Percentiles rank a stretch among this genome's conserved stretches.
Conservation (phyloP, 2,113 vertebrate species). For the Drymodes brunneopygia region DNA sequence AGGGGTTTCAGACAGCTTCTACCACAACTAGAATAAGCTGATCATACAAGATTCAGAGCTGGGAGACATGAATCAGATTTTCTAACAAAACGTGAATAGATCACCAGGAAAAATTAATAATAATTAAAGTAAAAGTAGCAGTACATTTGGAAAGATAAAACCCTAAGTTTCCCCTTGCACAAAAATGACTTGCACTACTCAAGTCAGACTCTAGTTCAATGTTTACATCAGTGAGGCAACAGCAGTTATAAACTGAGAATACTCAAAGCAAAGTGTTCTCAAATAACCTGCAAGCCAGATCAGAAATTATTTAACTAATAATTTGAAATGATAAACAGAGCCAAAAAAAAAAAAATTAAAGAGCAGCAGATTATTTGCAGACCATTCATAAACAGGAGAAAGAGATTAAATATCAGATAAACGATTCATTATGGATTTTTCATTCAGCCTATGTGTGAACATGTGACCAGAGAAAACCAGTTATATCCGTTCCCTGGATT, state of each 20-base stretch:
- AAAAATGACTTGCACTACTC: neutral
- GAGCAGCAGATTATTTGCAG: neutral
- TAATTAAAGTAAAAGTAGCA: neutral
- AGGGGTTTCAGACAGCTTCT: neutral
- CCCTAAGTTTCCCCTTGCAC: neutral
- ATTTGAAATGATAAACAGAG: neutral
- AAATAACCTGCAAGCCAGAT: neutral
- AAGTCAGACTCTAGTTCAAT: neutral
- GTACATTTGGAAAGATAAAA: neutral
- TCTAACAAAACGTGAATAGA: neutral
- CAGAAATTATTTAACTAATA: conserved; percentile 18
- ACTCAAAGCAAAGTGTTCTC: neutral
- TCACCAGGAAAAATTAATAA: neutral
- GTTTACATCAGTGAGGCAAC: neutral
- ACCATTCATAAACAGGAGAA: conserved; percentile 28
- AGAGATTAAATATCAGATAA: conserved; percentile 27
- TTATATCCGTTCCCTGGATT: neutral
- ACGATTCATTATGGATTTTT: conserved; percentile 27
- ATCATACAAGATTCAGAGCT: neutral
- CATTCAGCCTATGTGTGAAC: conserved; percentile 15
- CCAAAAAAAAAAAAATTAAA: neutral
- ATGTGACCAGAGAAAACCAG: neutral
- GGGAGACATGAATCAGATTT: neutral
- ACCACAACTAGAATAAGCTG: neutral
- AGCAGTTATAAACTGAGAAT: neutral